These are phyloP conservation scores for Volucella inflata DNA, from an alignment of 2,888 invertebrate species.

Conservation along the genomic window DNA sequence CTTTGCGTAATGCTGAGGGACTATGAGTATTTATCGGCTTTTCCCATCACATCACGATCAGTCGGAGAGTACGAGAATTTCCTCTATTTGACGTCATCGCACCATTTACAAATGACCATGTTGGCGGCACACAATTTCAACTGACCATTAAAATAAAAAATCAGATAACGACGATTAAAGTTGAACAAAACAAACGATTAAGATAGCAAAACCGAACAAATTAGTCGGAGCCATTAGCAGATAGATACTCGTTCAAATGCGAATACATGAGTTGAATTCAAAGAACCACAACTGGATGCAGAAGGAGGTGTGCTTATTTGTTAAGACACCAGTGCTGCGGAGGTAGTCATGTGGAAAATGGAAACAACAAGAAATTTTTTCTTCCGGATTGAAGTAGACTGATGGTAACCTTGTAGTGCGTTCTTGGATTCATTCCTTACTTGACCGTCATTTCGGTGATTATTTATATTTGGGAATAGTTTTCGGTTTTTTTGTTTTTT, in stretches of 20 bases:
- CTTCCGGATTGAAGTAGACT: constrained; percentile 63
- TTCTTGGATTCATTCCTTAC: constrained; percentile 17
- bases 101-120: neutral
- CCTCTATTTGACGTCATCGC: constrained; percentile 59
- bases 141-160: constrained; percentile 37
- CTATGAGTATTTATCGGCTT: constrained; percentile 17
- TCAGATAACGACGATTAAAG: constrained; percentile 54
- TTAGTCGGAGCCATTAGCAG: constrained; percentile 26
- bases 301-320: neutral
- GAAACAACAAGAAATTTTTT: constrained; percentile 18
- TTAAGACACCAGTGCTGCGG: neutral
- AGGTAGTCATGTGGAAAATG: constrained; percentile 42
- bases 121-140: constrained; percentile 15
- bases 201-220: constrained; percentile 48
- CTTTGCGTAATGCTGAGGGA: constrained; percentile 42
- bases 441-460: neutral
- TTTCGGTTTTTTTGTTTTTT: too few species aligned
- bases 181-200: constrained; percentile 52
- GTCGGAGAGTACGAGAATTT: constrained; percentile 7
- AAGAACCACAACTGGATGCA: constrained; percentile 1
- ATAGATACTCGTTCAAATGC: too few species aligned
- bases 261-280: constrained; percentile 31
- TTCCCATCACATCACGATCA: neutral
- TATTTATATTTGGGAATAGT: constrained; percentile 3
- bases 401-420: constrained; percentile 42